Conservation (phyloP, 2,888 invertebrate species). For the Drosophila austrosaltans region DNA sequence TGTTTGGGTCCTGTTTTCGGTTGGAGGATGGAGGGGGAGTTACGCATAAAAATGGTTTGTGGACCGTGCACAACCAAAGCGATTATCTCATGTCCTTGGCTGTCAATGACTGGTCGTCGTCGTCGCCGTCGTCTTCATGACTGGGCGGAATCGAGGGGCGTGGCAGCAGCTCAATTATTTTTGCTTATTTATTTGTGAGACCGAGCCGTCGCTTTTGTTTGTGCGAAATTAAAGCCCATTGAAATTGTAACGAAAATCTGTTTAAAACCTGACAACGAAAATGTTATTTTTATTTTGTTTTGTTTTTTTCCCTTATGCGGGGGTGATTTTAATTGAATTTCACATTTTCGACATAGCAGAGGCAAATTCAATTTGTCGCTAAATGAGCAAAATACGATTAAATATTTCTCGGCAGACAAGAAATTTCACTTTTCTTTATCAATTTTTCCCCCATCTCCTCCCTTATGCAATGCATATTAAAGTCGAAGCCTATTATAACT, state of each 20-base stretch:
- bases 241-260: conserved; percentile 50
- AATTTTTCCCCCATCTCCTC: background rate
- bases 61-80: conserved; percentile 11
- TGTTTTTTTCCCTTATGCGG: conserved; percentile 12
- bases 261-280: conserved; percentile 44
- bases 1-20: conserved; percentile 4
- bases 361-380: conserved; percentile 74
- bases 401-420: conserved; percentile 50
- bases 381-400: conserved; percentile 77
- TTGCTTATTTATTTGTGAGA: conserved; percentile 58
- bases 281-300: conserved; percentile 4
- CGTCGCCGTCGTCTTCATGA: background rate
- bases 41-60: conserved; percentile 30
- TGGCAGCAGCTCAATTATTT: conserved; percentile 64
- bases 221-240: conserved; percentile 44
- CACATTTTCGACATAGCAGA: conserved; percentile 57
- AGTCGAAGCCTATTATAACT: conserved; percentile 39
- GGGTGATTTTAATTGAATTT: conserved; percentile 73
- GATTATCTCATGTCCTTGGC: conserved; percentile 62
- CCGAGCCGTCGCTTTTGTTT: conserved; percentile 16
- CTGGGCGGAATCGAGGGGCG: background rate
- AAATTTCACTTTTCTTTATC: conserved; percentile 3
- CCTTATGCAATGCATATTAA: conserved; percentile 16
- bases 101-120: conserved; percentile 11
- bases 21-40: background rate